phyloP scores from a whole-genome alignment of 2,888 invertebrate species.

The Pasiphila rectangulata region DNA sequence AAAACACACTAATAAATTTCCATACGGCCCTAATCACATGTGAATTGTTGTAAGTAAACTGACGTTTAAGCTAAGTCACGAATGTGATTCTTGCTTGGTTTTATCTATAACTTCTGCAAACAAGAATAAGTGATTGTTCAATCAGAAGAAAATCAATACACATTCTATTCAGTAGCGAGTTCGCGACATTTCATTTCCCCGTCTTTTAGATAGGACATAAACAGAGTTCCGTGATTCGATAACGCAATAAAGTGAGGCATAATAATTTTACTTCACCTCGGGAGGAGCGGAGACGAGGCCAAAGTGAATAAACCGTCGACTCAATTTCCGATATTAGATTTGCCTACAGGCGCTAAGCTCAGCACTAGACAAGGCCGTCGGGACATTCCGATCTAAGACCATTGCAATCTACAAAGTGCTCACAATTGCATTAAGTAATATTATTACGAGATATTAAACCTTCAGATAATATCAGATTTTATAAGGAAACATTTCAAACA shows the following conservation, averaged over 20 bases:
- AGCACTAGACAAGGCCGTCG: constrained; percentile 34
- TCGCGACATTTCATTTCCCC: constrained; percentile 25
- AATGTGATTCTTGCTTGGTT: constrained; percentile 3
- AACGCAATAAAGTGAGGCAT: constrained; percentile 50
- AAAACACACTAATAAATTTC: constrained; percentile 26
- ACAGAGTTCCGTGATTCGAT: constrained; percentile 39
- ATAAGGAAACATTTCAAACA: neutral
- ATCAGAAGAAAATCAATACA: constrained; percentile 5
- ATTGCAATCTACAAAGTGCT: constrained; percentile 42
- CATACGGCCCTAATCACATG: neutral
- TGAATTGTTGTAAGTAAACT: neutral
- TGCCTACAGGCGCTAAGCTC: constrained; percentile 51
- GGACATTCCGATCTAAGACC: constrained; percentile 39
- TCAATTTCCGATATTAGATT: constrained; percentile 75
- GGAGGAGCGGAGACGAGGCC: constrained; percentile 52
- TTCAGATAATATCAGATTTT: neutral
- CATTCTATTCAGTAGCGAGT: constrained; percentile 35
- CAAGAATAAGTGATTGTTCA: constrained; percentile 5
- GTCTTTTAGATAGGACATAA: constrained; percentile 21
- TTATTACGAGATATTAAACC: neutral
- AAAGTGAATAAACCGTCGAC: constrained; percentile 63
- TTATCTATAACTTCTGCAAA: constrained; percentile 8
- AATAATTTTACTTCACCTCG: constrained; percentile 62
- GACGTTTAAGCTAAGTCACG: constrained; percentile 11
- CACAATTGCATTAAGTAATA: constrained; percentile 22